phyloP scores from a whole-genome alignment of 1,140 invertebrate species.

The Mercenaria mercenaria region DNA sequence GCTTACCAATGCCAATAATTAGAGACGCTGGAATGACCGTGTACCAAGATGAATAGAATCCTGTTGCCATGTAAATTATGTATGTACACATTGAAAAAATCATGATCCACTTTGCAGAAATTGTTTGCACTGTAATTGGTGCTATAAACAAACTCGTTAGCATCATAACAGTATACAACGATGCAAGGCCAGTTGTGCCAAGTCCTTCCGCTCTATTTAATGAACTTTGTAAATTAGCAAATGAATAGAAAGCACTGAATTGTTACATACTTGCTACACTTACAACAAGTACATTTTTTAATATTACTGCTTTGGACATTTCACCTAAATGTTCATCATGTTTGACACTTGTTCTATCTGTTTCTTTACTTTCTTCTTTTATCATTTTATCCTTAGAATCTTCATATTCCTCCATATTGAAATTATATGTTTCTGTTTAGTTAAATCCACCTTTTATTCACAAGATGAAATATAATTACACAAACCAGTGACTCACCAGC shows the following conservation, averaged over 20 bases:
- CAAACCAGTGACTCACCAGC: too few relatives aligned
- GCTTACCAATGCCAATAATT: slow-evolving; percentile 31
- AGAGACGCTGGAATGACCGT: slow-evolving; percentile 46
- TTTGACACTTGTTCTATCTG: too few relatives aligned
- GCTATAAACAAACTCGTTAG: slow-evolving; percentile 33
- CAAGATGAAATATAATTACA: too few relatives aligned
- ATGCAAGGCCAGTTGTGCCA: slow-evolving; percentile 9
- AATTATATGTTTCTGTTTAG: too few relatives aligned
- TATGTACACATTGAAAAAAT: background rate
- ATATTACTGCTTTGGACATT: background rate
- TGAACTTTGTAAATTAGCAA: slow-evolving; percentile 24
- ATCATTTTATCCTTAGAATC: too few relatives aligned
- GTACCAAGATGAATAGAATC: slow-evolving; percentile 44
- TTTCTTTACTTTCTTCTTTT: too few relatives aligned
- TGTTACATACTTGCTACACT: background rate
- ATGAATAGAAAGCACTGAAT: slow-evolving; percentile 27
- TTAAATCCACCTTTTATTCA: too few relatives aligned
- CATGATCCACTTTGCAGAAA: slow-evolving; percentile 18
- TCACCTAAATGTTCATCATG: too few relatives aligned
- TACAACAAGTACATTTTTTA: background rate
- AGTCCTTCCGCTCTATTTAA: slow-evolving; percentile 16
- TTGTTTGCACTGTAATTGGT: background rate
- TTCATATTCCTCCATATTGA: too few relatives aligned
- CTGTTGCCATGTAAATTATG: slow-evolving; percentile 7
- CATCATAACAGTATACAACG: background rate